A percentile compares a stretch with the other conserved stretches of the same genome.
phyloP scores from a whole-genome alignment of 2,888 invertebrate genomes.

The Cephalotes varians region DNA sequence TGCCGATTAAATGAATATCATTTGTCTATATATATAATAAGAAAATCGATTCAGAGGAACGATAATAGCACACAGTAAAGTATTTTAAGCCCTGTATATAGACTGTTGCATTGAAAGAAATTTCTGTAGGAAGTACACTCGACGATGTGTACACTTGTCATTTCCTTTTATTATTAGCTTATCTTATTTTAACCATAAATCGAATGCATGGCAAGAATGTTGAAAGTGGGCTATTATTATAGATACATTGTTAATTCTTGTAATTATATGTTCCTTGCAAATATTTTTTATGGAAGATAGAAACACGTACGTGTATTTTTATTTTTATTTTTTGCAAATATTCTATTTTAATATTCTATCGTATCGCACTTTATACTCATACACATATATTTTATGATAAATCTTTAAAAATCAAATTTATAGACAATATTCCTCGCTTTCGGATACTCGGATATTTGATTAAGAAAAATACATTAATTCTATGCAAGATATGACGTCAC shows the following conservation, averaged over 20 bases:
- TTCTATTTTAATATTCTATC: background rate
- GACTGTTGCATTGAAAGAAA: conserved; percentile 48
- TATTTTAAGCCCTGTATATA: conserved; percentile 67
- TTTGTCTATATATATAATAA: conserved; percentile 42
- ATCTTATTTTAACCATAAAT: conserved; percentile 44
- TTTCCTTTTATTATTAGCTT: conserved; percentile 33
- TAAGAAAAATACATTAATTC: conserved; percentile 46
- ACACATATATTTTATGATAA: background rate
- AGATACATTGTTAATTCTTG: background rate
- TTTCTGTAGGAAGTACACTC: conserved; percentile 55
- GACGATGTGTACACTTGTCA: conserved; percentile 31
- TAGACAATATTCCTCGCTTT: background rate
- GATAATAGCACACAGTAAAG: conserved; percentile 54
- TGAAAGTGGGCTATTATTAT: background rate
- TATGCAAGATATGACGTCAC: conserved; percentile 51
- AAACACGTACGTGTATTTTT: background rate
- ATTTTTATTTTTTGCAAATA: background rate
- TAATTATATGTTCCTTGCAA: background rate
- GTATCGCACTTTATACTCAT: background rate
- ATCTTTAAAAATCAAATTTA: background rate
- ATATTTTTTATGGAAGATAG: background rate
- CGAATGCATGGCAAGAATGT: background rate
- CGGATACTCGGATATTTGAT: background rate
- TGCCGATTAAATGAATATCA: conserved; percentile 21
- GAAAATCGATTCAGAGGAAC: conserved; percentile 63